Conservation (phyloP, 2,888 invertebrate genomes). For the Drosophila helvetica region DNA sequence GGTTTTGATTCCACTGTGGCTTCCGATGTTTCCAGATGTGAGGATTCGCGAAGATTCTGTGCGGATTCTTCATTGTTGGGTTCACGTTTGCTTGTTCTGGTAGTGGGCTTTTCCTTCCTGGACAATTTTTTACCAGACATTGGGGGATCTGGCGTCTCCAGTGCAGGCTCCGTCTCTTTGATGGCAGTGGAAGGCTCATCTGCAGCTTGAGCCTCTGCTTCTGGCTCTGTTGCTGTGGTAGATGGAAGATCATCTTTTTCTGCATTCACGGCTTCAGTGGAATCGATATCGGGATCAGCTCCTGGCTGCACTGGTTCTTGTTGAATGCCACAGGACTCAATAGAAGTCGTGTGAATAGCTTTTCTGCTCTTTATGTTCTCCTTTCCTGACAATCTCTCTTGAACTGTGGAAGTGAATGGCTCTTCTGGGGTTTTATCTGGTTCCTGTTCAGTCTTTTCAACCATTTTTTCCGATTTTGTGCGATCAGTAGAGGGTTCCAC, state of each 20-base stretch:
- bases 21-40: not conserved
- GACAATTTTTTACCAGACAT: not conserved
- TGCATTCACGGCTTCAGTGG: not conserved
- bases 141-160: not conserved
- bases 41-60: not conserved
- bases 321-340: not conserved
- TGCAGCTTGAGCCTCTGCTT: not conserved
- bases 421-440: not conserved
- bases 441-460: not conserved
- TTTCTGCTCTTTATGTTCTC: not conserved
- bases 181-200: not conserved
- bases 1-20: not conserved
- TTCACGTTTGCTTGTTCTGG: not conserved
- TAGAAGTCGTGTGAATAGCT: not conserved
- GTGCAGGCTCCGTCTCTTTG: not conserved
- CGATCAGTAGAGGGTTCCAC: not conserved
- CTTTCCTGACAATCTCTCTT: not conserved
- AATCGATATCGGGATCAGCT: not conserved
- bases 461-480: not conserved
- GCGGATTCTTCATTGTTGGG: not conserved
- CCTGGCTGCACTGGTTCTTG: not conserved
- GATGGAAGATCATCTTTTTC: not conserved
- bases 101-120: not conserved
- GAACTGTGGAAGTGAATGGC: not conserved
- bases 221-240: not conserved